Percentiles rank a stretch among this genome's conserved stretches.
These are phyloP conservation scores for Ptilorrhoa leucosticta DNA, from an alignment of 2,113 vertebrate genomes.

Conservation along the genomic window DNA sequence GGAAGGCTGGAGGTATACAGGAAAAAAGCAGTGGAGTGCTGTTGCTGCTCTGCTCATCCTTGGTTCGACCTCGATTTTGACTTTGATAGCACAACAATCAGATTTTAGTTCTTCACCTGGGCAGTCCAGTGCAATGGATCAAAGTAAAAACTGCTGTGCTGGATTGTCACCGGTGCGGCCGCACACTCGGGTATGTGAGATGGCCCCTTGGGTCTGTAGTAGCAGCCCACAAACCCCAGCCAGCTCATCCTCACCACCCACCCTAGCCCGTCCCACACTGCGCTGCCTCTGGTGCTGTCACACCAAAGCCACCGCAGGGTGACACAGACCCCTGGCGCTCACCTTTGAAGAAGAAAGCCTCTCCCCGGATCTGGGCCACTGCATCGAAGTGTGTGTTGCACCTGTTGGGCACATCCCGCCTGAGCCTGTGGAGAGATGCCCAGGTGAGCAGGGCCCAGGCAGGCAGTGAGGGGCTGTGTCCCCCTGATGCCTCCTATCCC, in stretches of 20 bases:
- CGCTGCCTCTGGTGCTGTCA: neutral
- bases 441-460: neutral
- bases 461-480: rapidly evolving
- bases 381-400: conserved; percentile 90
- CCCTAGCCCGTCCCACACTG: rapidly evolving
- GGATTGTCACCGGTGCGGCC: rapidly evolving
- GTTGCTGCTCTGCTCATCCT: neutral
- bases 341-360: conserved; percentile 99
- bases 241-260: neutral
- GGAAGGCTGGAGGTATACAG: neutral
- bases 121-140: rapidly evolving
- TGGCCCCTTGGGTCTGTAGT: neutral
- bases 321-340: rapidly evolving
- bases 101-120: neutral
- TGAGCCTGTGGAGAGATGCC: conserved; percentile 67
- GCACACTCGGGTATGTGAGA: rapidly evolving
- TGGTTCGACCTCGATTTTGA: rapidly evolving
- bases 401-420: conserved; percentile 83
- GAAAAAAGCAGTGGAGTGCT: neutral
- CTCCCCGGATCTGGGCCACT: conserved; percentile 94
- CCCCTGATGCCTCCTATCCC: neutral
- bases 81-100: neutral
- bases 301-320: rapidly evolving
- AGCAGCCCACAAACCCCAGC: neutral
- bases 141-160: neutral